phyloP scores from a whole-genome alignment of 2,888 invertebrate species.

The Epinotia ramella region DNA sequence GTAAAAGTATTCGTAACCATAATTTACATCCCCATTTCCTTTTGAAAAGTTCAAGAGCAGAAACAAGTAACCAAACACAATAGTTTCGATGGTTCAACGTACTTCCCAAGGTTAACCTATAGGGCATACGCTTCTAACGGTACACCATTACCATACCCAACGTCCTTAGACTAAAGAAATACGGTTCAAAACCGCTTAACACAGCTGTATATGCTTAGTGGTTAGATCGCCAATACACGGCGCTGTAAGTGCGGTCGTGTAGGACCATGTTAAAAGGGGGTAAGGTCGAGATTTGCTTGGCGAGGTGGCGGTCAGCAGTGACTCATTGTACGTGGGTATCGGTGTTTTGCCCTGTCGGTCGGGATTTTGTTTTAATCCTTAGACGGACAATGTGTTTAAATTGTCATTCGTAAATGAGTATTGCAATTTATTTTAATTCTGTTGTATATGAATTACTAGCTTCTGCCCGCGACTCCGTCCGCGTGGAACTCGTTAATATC shows the following conservation, averaged over 20 bases:
- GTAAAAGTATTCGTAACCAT: neutral
- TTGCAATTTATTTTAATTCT: neutral
- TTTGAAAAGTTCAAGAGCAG: neutral
- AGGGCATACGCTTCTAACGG: slow-evolving; percentile 40
- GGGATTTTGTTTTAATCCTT: slow-evolving; percentile 11
- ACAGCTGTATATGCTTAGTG: neutral
- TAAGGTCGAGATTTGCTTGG: neutral
- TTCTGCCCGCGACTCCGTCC: too few species aligned
- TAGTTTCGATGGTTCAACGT: slow-evolving; percentile 37
- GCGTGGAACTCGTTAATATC: too few species aligned
- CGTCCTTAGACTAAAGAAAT: neutral
- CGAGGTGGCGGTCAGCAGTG: neutral
- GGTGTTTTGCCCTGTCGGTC: slow-evolving; percentile 11
- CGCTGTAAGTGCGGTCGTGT: neutral
- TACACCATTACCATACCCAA: neutral
- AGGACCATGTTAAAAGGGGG: neutral
- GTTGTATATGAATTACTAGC: neutral
- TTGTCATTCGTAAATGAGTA: neutral
- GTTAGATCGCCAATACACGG: neutral
- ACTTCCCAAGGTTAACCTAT: slow-evolving; percentile 33
- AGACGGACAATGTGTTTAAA: neutral
- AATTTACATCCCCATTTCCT: neutral
- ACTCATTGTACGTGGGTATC: slow-evolving; percentile 8
- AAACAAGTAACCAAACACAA: slow-evolving; percentile 13
- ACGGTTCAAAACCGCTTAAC: neutral